Conservation (phyloP, 2,888 invertebrate species). For the Acrobasis suavella region DNA sequence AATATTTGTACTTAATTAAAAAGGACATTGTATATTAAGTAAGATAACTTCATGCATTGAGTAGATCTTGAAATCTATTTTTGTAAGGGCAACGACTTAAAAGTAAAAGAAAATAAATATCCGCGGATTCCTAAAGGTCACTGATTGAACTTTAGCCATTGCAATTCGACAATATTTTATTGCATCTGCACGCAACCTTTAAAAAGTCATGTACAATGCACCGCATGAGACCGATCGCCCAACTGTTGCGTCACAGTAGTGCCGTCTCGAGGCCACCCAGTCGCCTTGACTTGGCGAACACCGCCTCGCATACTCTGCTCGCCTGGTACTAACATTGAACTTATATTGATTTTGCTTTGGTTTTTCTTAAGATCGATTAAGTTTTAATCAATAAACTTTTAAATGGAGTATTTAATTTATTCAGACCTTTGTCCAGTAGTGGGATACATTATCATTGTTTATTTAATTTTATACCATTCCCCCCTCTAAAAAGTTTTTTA, state of each 20-base stretch:
- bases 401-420: too few relatives aligned
- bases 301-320: slow-evolving; percentile 9
- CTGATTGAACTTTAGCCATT: background rate
- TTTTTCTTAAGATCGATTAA: background rate
- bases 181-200: slow-evolving; percentile 9
- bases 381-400: too few relatives aligned
- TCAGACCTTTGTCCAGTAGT: too few relatives aligned
- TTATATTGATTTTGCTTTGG: slow-evolving; percentile 7
- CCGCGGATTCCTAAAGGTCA: background rate
- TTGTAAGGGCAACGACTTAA: background rate
- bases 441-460: too few relatives aligned
- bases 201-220: slow-evolving; percentile 5
- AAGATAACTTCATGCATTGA: too few relatives aligned
- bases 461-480: too few relatives aligned
- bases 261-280: slow-evolving; percentile 9
- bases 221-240: background rate
- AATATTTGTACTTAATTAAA: too few relatives aligned
- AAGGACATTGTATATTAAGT: too few relatives aligned
- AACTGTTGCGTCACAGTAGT: slow-evolving; percentile 10
- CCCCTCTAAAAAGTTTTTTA: too few relatives aligned
- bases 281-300: slow-evolving; percentile 9
- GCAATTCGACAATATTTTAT: slow-evolving; percentile 5
- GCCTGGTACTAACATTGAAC: slow-evolving; percentile 20
- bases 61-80: background rate
- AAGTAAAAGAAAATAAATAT: background rate